Base-by-base conservation (phyloP, 2,888 invertebrate genomes). In the Clivina fossor region DNA sequence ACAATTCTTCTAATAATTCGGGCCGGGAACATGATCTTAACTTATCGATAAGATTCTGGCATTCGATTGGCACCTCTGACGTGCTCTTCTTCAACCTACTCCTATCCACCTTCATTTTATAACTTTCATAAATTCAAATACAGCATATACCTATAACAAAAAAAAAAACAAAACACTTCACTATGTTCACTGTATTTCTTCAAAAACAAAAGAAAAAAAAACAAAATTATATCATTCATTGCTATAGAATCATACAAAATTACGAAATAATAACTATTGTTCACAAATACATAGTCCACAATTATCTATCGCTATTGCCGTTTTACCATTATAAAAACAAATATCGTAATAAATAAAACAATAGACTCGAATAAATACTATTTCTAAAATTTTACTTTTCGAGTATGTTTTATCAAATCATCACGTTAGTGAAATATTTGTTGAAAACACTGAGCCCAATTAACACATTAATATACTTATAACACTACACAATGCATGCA, bases 61-160 rank as follows among this genome's bases (percentile, higher is more conserved):
- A 90, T 76, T 90, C 90, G 58, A 81, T 77, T 63, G 86, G 85
- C 74, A 89, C 85, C 78, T 90, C 90, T 60, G 89, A 88, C 69
- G 87, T 86, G 78, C 88, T 86, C 74, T 89, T 89, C 74, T 89
- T 88, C 67, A 89, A 77, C 73, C 88, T 86, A 66, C 80, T 82
- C 67, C 85, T 81, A 71, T 90, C 90, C 68, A 90, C 88, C 80
- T 88, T 90, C 90, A 90, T 90, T 68, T 71, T 76, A 66, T 46
- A 41, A 20, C 22, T 15, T 38, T 28, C 28, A 15, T 38, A 38
- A 49, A 11, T 38, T 47, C 46, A 47, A 49, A 38, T 37, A 49
- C 16, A 28, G 38, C 26, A 49, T 35, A 49, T 38, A 49, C 30
- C 49, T 49, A 32, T 11, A n/a, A n/a, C n/a, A n/a, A n/a, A n/a